Conservation (phyloP, 2,113 vertebrate species). For the Calonectris borealis region DNA sequence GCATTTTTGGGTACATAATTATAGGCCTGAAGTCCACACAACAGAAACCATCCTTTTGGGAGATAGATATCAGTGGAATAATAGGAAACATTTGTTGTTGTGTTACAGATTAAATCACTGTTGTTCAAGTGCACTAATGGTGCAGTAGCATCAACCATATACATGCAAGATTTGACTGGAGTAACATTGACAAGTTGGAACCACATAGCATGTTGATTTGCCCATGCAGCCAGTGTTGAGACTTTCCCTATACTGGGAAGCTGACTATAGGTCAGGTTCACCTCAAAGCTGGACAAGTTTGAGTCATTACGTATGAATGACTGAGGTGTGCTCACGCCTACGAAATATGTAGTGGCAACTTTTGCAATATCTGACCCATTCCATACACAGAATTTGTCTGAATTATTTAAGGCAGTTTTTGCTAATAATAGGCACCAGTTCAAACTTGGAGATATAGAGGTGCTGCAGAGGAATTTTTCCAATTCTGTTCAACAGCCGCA, state of each 20-base stretch:
- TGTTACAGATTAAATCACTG: background rate
- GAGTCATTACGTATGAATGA: background rate
- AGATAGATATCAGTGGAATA: background rate
- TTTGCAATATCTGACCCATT: background rate
- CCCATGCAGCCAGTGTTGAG: background rate
- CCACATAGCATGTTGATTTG: background rate
- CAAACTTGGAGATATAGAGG: background rate
- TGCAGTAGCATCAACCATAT: background rate
- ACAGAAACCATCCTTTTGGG: background rate
- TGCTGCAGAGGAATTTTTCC: background rate
- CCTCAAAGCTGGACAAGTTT: background rate
- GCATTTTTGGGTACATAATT: background rate
- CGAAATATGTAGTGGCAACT: background rate
- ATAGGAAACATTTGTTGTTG: background rate
- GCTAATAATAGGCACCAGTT: background rate
- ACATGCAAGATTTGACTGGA: background rate
- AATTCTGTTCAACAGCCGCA: background rate
- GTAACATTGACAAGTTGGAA: background rate
- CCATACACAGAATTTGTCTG: background rate
- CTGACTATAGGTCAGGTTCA: background rate
- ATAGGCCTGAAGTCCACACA: background rate
- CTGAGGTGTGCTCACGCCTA: background rate
- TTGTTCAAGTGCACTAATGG: too few species aligned
- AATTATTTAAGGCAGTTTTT: background rate
- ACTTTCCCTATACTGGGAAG: background rate